Conservation (phyloP, 2,113 vertebrate species). For the Cryptoleucopteryx plumbea region DNA sequence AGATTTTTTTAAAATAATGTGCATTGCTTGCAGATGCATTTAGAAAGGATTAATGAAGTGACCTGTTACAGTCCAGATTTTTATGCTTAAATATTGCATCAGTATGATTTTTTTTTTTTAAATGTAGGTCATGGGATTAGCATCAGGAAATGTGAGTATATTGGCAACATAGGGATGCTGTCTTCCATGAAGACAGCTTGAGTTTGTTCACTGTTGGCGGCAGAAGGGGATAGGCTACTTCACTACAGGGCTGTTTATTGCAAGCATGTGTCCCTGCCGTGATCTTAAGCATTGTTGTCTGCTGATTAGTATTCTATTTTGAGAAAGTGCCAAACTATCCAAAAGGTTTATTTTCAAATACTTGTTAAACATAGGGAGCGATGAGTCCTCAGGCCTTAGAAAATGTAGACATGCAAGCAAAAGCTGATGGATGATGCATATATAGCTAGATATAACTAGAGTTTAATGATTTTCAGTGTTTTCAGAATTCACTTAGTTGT, state of each 20-base stretch:
- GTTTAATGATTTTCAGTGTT: background rate
- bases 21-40: background rate
- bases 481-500: background rate
- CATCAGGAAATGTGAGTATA: background rate
- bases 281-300: background rate
- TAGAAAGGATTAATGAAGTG: slow-evolving; percentile 14
- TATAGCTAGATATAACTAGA: background rate
- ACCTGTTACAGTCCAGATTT: slow-evolving; percentile 26
- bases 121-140: slow-evolving; percentile 49
- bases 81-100: slow-evolving; percentile 32
- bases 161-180: background rate
- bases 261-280: background rate
- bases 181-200: background rate
- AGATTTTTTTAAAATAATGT: background rate
- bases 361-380: background rate
- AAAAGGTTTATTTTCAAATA: background rate
- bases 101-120: background rate
- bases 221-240: background rate
- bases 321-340: background rate
- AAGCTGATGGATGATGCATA: background rate
- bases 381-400: background rate
- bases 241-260: background rate
- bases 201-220: background rate
- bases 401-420: background rate
- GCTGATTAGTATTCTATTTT: background rate